These are phyloP conservation scores for Palythoa grandiflora DNA, from an alignment of 92 coral and sea anemone species.

Conservation along the genomic window DNA sequence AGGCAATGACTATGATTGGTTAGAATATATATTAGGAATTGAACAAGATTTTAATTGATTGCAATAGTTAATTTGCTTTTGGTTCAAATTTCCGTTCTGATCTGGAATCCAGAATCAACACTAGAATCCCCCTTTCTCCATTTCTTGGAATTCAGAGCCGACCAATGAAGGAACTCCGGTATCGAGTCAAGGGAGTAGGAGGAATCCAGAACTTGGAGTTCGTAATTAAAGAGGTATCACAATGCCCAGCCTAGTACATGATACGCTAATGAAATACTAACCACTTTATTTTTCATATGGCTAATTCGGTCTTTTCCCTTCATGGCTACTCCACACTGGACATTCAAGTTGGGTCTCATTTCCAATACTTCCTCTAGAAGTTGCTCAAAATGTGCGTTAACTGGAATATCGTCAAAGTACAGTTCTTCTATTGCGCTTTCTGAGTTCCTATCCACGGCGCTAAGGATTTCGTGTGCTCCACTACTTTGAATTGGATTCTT, in stretches of 20 bases:
- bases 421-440: constrained; percentile 86
- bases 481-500: constrained; percentile 83
- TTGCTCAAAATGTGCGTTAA: constrained; percentile 84
- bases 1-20: too few relatives aligned
- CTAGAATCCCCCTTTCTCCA: too few relatives aligned
- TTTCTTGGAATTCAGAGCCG: too few relatives aligned
- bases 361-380: constrained; percentile 79
- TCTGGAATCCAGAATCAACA: too few relatives aligned
- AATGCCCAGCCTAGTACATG: background rate
- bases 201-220: too few relatives aligned
- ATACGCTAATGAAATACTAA: constrained; percentile 19
- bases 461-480: constrained; percentile 78
- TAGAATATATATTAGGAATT: too few relatives aligned
- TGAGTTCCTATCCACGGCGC: constrained; percentile 73
- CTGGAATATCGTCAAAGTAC: constrained; percentile 89
- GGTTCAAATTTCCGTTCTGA: too few relatives aligned
- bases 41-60: too few relatives aligned
- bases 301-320: constrained; percentile 88
- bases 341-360: constrained; percentile 74
- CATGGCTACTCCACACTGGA: constrained; percentile 91
- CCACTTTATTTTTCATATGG: constrained; percentile 88
- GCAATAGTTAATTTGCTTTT: too few relatives aligned
- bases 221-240: background rate
- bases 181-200: background rate
- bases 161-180: too few relatives aligned